phyloP scores from a whole-genome alignment of 2,113 vertebrate genomes.

The Dolichotis patagonum region DNA sequence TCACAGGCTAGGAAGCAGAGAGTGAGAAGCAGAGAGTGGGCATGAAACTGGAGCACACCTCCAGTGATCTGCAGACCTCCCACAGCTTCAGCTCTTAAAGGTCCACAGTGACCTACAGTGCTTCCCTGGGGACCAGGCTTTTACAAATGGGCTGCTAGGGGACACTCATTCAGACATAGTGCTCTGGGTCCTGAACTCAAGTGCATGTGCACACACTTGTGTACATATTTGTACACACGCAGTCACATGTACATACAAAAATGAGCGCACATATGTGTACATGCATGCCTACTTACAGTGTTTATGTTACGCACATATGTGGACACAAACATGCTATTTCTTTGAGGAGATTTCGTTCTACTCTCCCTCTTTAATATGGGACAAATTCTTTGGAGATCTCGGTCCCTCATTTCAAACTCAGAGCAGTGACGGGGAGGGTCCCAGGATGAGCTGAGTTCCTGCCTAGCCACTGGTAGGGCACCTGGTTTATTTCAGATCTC shows the following conservation, averaged over 20 bases:
- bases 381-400: neutral
- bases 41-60: neutral
- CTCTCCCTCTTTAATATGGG: neutral
- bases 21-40: neutral
- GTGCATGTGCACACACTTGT: too few relatives aligned
- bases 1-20: neutral
- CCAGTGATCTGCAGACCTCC: neutral
- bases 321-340: fast-evolving
- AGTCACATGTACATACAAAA: neutral
- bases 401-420: neutral
- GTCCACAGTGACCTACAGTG: neutral
- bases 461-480: fast-evolving
- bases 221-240: neutral
- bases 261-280: neutral
- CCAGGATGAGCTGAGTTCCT: neutral
- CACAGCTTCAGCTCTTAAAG: neutral
- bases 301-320: neutral
- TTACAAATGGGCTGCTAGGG: neutral
- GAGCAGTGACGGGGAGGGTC: neutral
- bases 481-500: neutral
- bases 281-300: fast-evolving
- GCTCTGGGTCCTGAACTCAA: neutral
- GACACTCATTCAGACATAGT: neutral
- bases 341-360: neutral
- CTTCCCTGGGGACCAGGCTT: neutral